These are phyloP conservation scores for Embidobia sp. DNA, from an alignment of 2,888 invertebrate genomes.

Conservation along the genomic window DNA sequence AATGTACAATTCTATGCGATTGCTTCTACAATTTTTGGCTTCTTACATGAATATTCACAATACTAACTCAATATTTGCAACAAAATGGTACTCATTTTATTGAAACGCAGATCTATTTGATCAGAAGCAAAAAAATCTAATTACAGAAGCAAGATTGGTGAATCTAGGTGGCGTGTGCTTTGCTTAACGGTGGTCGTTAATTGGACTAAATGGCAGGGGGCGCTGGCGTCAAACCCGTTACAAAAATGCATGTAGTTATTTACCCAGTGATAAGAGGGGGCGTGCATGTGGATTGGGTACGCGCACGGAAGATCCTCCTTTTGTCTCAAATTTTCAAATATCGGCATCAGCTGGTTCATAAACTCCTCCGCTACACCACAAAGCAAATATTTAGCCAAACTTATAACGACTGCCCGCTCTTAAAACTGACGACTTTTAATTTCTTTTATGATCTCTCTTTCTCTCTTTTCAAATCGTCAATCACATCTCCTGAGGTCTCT, in stretches of 20 bases:
- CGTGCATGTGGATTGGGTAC: slow-evolving; percentile 93
- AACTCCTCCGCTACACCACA: slow-evolving; percentile 92
- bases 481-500: slow-evolving; percentile 80
- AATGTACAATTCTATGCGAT: no score
- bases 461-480: slow-evolving; percentile 56
- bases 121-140: no score
- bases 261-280: slow-evolving; percentile 90
- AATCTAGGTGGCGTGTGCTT: neutral
- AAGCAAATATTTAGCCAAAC: slow-evolving; percentile 68
- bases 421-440: neutral
- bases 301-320: slow-evolving; percentile 95
- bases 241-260: slow-evolving; percentile 78
- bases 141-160: no score
- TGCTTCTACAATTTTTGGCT: no score
- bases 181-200: slow-evolving; percentile 5
- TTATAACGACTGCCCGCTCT: neutral
- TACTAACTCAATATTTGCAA: no score
- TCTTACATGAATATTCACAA: no score
- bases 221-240: slow-evolving; percentile 65
- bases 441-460: slow-evolving; percentile 12
- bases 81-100: no score
- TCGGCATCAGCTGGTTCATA: slow-evolving; percentile 97
- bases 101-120: no score
- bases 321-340: slow-evolving; percentile 96
- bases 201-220: neutral